These are phyloP conservation scores for Platycercus adscitus DNA, from an alignment of 2,113 vertebrate species.

Conservation along the genomic window DNA sequence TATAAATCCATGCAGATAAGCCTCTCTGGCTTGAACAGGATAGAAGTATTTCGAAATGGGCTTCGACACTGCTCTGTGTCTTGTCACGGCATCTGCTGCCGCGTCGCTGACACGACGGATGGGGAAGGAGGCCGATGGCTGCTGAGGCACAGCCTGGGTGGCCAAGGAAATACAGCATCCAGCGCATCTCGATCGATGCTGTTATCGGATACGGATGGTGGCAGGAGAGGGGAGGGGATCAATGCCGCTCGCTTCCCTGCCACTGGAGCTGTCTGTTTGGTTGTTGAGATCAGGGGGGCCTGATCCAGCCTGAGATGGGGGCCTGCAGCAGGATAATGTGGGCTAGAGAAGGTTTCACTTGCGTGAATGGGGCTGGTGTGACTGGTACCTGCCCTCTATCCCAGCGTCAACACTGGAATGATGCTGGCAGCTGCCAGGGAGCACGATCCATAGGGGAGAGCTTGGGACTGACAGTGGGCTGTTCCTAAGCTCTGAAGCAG, in stretches of 20 bases:
- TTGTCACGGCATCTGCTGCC: accelerated
- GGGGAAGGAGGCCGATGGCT: neutral
- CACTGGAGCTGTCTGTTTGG: neutral
- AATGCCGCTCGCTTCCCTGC: neutral
- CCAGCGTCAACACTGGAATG: neutral
- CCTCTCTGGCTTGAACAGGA: conserved; percentile 26
- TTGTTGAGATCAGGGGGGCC: neutral
- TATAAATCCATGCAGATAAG: conserved; percentile 58
- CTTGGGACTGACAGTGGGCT: neutral
- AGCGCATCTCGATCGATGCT: neutral
- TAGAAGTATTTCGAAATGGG: neutral
- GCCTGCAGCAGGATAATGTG: accelerated
- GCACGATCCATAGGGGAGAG: neutral
- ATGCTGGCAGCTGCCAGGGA: neutral
- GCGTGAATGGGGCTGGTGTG: neutral
- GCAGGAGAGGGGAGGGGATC: neutral
- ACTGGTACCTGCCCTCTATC: neutral
- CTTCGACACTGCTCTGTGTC: neutral
- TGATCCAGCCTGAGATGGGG: neutral
- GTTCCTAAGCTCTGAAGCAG: conserved; percentile 17
- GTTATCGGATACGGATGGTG: neutral
- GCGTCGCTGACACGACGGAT: neutral
- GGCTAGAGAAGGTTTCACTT: neutral
- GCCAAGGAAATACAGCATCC: neutral
- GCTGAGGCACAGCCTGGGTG: neutral